phyloP scores from a whole-genome alignment of 1,140 invertebrate genomes.

The Papilio polyxenes region DNA sequence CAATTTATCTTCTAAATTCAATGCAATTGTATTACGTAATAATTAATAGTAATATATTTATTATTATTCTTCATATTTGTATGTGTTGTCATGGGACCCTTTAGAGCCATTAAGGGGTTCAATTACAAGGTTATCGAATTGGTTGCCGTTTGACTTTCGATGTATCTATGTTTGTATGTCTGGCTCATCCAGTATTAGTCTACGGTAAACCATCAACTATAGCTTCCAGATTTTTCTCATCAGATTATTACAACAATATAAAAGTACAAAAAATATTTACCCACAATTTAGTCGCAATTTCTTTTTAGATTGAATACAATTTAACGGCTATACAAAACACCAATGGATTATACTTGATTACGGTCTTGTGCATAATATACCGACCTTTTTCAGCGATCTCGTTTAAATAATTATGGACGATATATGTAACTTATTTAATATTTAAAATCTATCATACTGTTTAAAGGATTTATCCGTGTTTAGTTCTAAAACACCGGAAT shows the following conservation, averaged over 20 bases:
- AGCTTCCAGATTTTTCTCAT: background rate
- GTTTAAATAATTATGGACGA: background rate
- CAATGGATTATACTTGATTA: background rate
- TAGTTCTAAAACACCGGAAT: background rate
- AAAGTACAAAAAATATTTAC: background rate
- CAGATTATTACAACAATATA: background rate
- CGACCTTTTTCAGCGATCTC: background rate
- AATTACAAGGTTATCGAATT: slow-evolving; percentile 2
- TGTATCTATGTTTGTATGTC: background rate
- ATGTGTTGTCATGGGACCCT: background rate
- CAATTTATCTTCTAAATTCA: background rate
- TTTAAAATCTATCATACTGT: background rate
- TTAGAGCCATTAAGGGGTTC: background rate
- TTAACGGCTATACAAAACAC: background rate
- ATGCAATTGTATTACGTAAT: background rate
- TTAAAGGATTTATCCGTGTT: background rate
- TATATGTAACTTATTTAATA: background rate
- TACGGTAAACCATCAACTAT: background rate
- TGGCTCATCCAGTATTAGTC: background rate
- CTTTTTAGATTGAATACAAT: background rate
- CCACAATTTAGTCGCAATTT: background rate
- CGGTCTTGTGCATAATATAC: background rate
- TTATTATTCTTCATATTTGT: background rate
- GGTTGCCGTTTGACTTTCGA: background rate
- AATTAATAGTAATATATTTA: background rate